These are phyloP conservation scores for Amiota minor DNA, from an alignment of 2,888 invertebrate genomes.

Conservation along the genomic window DNA sequence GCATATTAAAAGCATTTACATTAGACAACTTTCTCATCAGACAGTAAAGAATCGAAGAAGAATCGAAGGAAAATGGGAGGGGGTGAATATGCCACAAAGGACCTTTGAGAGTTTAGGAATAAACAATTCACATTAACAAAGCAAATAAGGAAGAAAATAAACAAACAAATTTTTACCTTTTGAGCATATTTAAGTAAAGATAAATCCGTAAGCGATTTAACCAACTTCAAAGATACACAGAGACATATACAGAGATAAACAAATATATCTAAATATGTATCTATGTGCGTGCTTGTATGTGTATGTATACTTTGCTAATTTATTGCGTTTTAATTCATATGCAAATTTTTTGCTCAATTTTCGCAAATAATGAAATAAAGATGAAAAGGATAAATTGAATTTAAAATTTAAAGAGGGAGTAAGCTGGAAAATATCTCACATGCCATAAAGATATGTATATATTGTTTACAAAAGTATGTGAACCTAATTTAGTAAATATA, in stretches of 20 bases:
- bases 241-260: not conserved
- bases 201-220: not conserved
- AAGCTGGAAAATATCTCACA: too few species aligned
- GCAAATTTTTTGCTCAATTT: conserved; percentile 49
- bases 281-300: not conserved
- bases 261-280: not conserved
- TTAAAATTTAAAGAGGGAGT: conserved; percentile 22
- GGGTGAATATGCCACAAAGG: conserved; percentile 33
- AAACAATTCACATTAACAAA: conserved; percentile 50
- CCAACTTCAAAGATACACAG: not conserved
- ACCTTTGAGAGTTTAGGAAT: conserved; percentile 38
- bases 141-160: conserved; percentile 45
- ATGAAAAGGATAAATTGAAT: conserved; percentile 45
- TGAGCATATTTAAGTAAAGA: conserved; percentile 17
- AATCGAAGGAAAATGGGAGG: not conserved
- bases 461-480: not conserved
- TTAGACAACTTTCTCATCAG: conserved; percentile 17
- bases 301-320: conserved; percentile 50
- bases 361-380: conserved; percentile 62
- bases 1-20: conserved; percentile 64
- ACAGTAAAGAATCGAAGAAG: too few species aligned
- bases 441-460: too few species aligned
- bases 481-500: conserved; percentile 6
- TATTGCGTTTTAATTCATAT: conserved; percentile 68
- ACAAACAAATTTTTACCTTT: conserved; percentile 20